Conservation (phyloP, 2,113 vertebrate species). For the Carollia perspicillata region DNA sequence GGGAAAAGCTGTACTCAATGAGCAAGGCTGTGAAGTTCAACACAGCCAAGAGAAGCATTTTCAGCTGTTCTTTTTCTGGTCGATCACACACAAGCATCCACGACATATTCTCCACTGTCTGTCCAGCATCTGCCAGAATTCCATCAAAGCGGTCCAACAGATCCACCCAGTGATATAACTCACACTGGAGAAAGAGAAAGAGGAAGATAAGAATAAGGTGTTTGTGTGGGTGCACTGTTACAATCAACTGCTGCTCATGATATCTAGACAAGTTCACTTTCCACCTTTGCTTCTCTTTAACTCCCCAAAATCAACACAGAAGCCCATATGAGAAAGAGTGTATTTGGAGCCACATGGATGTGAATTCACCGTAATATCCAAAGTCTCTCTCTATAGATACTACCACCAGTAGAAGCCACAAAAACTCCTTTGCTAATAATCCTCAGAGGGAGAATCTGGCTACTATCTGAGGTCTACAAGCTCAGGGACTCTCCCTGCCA, state of each 20-base stretch:
- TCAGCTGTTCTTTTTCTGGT: constrained; percentile 91
- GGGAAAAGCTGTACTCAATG: constrained; percentile 97
- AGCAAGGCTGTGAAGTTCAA: constrained; percentile 97
- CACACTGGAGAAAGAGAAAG: constrained; percentile 84
- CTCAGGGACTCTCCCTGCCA: background rate
- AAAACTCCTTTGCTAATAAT: background rate
- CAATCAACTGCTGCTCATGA: background rate
- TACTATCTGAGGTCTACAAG: constrained; percentile 16
- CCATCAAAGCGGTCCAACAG: constrained; percentile 96
- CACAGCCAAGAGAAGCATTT: constrained; percentile 93
- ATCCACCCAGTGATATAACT: constrained; percentile 98
- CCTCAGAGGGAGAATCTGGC: background rate
- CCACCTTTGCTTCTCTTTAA: background rate
- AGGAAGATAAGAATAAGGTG: background rate
- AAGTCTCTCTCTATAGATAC: background rate
- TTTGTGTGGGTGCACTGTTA: background rate
- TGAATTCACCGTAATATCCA: background rate
- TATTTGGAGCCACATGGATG: background rate
- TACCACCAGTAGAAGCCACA: background rate
- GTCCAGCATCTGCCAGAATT: constrained; percentile 94
- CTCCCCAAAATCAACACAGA: background rate
- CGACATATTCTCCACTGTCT: constrained; percentile 95
- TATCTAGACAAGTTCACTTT: background rate
- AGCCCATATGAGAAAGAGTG: background rate
- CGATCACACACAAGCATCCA: constrained; percentile 97